phyloP scores from a whole-genome alignment of 2,113 vertebrate genomes.

The Cyrtonyx montezumae region DNA sequence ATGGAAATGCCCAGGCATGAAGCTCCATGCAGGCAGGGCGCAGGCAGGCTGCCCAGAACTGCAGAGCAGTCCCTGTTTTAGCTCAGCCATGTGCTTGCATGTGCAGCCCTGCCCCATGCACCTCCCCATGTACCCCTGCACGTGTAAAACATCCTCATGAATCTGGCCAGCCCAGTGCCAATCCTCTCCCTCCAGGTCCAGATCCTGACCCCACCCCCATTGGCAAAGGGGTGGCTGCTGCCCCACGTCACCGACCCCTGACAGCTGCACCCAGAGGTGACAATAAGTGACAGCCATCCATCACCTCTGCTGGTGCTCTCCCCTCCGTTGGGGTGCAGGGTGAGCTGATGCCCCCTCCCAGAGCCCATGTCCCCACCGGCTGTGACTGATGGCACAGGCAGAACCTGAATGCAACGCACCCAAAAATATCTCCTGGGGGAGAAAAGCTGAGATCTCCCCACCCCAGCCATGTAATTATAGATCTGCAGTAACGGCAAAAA shows the following conservation, averaged over 20 bases:
- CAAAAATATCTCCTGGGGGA: background rate
- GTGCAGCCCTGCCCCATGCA: background rate
- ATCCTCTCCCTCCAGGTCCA: background rate
- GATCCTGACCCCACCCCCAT: background rate
- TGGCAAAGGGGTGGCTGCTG: background rate
- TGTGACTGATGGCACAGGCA: background rate
- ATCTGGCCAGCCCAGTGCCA: background rate
- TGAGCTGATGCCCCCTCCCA: background rate
- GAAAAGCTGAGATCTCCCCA: background rate
- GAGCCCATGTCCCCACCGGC: background rate
- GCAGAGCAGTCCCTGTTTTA: background rate
- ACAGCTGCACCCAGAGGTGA: too few species aligned
- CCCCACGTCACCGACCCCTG: background rate
- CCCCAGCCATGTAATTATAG: slow-evolving; percentile 38
- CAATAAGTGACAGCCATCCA: background rate
- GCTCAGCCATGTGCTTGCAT: background rate
- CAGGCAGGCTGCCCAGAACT: background rate
- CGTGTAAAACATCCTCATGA: too few species aligned
- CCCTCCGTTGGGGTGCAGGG: background rate
- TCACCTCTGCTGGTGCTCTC: background rate
- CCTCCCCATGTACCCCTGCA: accelerated
- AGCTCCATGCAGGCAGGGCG: background rate
- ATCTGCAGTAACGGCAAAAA: slow-evolving; percentile 2
- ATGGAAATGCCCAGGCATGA: background rate
- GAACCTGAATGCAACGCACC: background rate